These are phyloP conservation scores for Tipula helvola DNA, from an alignment of 2,888 invertebrate species.

Conservation along the genomic window DNA sequence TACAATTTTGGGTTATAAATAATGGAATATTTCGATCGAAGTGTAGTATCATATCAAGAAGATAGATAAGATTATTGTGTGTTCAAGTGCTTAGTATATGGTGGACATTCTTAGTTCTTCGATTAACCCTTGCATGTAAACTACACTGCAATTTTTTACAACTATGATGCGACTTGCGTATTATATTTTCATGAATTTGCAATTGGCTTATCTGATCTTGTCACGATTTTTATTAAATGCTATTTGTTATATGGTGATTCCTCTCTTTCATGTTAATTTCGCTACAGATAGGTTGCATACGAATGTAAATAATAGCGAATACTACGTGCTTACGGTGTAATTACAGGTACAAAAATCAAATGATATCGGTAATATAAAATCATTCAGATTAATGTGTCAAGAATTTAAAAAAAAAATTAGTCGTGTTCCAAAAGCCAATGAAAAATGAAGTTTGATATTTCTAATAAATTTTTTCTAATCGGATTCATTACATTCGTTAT, in stretches of 20 bases:
- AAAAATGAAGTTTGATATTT: background rate
- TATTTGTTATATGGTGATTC: too few species aligned
- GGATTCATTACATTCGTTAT: background rate
- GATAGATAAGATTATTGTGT: background rate
- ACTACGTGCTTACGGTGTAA: too few species aligned
- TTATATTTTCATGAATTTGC: too few species aligned
- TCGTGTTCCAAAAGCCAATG: background rate
- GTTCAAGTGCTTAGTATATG: background rate
- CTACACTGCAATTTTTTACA: too few species aligned
- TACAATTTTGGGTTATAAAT: background rate
- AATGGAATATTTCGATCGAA: background rate
- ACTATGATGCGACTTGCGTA: too few species aligned
- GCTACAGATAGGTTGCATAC: too few species aligned
- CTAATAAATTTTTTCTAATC: conserved; percentile 6
- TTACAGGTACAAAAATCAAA: background rate
- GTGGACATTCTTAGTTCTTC: background rate
- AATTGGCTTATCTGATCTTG: too few species aligned
- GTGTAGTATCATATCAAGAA: background rate
- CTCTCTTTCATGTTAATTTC: too few species aligned
- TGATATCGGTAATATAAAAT: background rate
- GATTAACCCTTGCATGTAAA: too few species aligned
- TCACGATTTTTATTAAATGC: too few species aligned
- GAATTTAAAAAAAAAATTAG: background rate
- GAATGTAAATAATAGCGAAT: too few species aligned
- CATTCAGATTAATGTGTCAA: background rate